Base-by-base conservation (phyloP, 2,797 vertebrate genomes). In the Lepus oiostolus region DNA sequence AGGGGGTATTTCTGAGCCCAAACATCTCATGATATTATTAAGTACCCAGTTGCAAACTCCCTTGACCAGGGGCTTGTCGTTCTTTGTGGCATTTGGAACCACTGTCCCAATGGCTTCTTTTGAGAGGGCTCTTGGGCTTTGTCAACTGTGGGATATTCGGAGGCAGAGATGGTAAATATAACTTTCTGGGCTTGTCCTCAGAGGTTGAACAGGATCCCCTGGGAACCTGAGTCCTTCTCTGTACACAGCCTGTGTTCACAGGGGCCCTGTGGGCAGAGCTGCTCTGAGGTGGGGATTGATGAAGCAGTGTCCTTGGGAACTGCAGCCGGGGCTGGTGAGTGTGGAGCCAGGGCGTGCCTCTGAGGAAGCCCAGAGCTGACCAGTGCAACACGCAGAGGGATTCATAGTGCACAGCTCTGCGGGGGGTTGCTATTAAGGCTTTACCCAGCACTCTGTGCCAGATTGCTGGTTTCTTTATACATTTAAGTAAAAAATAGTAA, bases 301-400 rank as follows among this genome's bases (percentile, higher is more conserved):
- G 9, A 5, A 63, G 60, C 17, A 12, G 30, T n/a, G 24, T 58
- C 21, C 67, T 32, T 13, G 6, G 19, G 24, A 54, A 35, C 4
- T 6, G 14, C 12, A 22, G 2, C 5, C 32, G 70, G 11, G n/a
- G 2, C 54, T 8, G 42, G 24, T 8, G n/a, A 32, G 3, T 1
- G 0, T 2, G 19, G 21, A 11, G 22, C 14, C 17, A 24, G 65
- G 12, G n/a, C 4, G 17, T 13, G 32, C 5, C 4, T 35, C 74
- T 16, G 4, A 65, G 4, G 63, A 12, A 7, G 5, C 7, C 76
- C 10, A 1, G 35, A 72, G 26, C 50, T 2, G 4, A 67, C 16
- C 3, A 11, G 13, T 1, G 3, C 3, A 70, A 14, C 1, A 2
- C 0, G 22, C 30, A 50, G 60, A 3, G 60, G 35, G 22, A 32